Evolutionary conservation across 1,140 invertebrate genomes (phyloP), one percentile per base, ranked within the genome.

Genomic region (Drosophila pallidifrons): DNA sequence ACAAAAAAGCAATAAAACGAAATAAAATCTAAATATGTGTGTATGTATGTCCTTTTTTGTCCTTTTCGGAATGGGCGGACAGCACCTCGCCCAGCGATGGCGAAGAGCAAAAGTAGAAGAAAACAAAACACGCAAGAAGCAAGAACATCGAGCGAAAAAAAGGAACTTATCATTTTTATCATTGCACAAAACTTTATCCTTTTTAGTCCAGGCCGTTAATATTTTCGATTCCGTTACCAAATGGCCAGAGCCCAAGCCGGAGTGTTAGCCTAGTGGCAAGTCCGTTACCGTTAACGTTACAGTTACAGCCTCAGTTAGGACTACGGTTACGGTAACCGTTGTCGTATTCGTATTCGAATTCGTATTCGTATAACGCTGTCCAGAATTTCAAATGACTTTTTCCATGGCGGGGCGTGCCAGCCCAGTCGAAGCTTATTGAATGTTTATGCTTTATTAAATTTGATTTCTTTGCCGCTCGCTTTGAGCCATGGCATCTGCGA

Each of bases 391-490:
- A 89, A 89, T 89, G 81, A 88, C 80, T 88, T 89, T 73, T 64
- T 32, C 32, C 10, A 52, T 41, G 45, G 41, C 11, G 15, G 55
- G 65, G 72, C 75, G 82, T 70, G 64, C 16, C 49, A n/a, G 11
- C 20, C 74, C 43, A 41, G 70, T 61, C 78, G 68, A 81, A 73
- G 78, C 85, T 90, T 89, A 89, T 89, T 89, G 85, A 89, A 89
- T 89, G 85, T 90, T 89, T 89, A 89, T 89, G 85, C 85, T 89
- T 89, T 89, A 89, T 89, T 89, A 89, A 89, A 89, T 89, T 89
- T 89, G 85, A 89, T 89, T 89, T 89, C 83, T 89, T 47, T 70
- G 77, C 65, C 63, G 30, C 69, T 61, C 52, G 67, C 46, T 47
- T 30, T 52, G 15, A 59, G 32, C 7, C 49, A 41, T 16, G 20